Evolutionary conservation across 2,888 invertebrate genomes (phyloP).

Genomic region (Caenorhabditis uteleia): DNA sequence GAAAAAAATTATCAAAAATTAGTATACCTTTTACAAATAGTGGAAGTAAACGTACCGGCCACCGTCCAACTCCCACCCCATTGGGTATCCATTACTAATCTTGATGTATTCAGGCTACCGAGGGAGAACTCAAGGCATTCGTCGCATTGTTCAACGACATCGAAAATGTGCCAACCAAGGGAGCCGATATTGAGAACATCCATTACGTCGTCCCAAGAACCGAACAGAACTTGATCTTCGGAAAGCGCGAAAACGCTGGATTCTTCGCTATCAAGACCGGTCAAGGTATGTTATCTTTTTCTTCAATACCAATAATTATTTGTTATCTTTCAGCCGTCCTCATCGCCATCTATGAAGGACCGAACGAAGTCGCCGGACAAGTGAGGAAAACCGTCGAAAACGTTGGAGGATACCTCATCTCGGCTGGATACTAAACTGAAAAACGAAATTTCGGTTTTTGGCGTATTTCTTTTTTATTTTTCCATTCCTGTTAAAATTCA

Average conservation of each 20-base stretch:
- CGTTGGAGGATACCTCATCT: conserved; percentile 54
- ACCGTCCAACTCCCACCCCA: background rate
- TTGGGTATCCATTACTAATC: background rate
- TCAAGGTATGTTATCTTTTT: conserved; percentile 8
- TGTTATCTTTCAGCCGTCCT: conserved; percentile 33
- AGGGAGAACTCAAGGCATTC: conserved; percentile 59
- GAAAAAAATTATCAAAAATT: background rate
- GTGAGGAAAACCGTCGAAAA: conserved; percentile 65
- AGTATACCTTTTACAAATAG: background rate
- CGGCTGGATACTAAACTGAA: conserved; percentile 59
- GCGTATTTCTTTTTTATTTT: background rate
- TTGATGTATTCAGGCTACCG: conserved; percentile 56
- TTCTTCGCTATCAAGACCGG: conserved; percentile 67
- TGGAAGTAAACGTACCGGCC: no score
- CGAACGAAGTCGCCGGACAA: conserved; percentile 54
- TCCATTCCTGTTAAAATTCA: background rate
- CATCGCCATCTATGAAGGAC: conserved; percentile 66
- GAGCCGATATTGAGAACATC: conserved; percentile 60
- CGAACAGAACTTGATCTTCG: conserved; percentile 68
- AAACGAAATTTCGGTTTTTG: background rate
- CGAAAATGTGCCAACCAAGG: conserved; percentile 43
- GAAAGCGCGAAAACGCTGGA: conserved; percentile 65
- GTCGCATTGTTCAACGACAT: conserved; percentile 56
- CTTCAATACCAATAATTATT: no score
- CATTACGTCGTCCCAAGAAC: conserved; percentile 68